Evolutionary conservation across 2,888 invertebrate species (phyloP).

Genomic region (Agrotis segetum): DNA sequence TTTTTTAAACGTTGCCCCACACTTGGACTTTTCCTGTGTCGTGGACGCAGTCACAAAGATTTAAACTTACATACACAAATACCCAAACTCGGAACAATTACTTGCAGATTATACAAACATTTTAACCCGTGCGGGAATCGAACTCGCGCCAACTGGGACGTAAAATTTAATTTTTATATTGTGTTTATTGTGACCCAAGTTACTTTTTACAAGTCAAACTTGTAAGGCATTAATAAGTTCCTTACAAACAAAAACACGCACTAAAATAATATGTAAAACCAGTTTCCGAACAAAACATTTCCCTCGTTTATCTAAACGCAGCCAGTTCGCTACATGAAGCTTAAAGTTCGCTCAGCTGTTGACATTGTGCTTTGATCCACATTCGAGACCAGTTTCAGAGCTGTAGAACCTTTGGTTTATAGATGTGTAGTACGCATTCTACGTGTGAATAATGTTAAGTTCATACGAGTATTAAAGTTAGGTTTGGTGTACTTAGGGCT

Average conservation of each 20-base stretch:
- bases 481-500: not conserved
- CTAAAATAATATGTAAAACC: not conserved
- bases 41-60: too few relatives aligned
- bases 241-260: not conserved
- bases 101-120: too few relatives aligned
- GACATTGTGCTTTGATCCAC: slow-evolving; percentile 85
- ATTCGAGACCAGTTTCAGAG: slow-evolving; percentile 77
- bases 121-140: too few relatives aligned
- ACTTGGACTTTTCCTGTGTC: too few relatives aligned
- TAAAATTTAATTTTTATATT: too few relatives aligned
- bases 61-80: not conserved
- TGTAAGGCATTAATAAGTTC: not conserved
- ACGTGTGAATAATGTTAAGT: slow-evolving; percentile 35
- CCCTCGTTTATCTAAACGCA: slow-evolving; percentile 40
- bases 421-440: slow-evolving; percentile 24
- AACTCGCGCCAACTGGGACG: too few relatives aligned
- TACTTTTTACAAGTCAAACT: too few relatives aligned
- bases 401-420: slow-evolving; percentile 27
- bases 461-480: slow-evolving; percentile 10
- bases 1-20: too few relatives aligned
- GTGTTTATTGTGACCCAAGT: too few relatives aligned
- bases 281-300: slow-evolving; percentile 21
- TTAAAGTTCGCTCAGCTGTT: slow-evolving; percentile 70
- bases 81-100: too few relatives aligned
- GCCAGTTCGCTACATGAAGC: slow-evolving; percentile 58